Base-by-base conservation (phyloP, 2,113 vertebrate species). In the Morone chrysops region DNA sequence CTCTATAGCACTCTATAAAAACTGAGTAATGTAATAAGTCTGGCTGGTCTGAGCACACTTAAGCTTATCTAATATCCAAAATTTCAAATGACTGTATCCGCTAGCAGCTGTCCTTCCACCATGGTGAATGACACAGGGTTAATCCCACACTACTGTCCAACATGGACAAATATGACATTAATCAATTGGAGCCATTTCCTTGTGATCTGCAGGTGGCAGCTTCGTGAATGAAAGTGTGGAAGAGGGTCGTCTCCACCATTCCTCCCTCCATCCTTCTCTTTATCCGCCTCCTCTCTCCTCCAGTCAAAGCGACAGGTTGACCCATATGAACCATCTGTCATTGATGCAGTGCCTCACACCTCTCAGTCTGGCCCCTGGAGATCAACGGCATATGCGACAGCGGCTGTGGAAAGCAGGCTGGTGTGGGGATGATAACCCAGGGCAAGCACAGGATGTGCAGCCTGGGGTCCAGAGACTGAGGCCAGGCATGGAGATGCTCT, bases 311-410 rank as follows among this genome's bases (percentile, higher is more conserved):
- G 40, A 78, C 86, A 88, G 85, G 89, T 85, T 92, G 91, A 94
- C 93, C 92, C 86, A 86, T 75, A 86, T 90, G 92, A 91, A 90
- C 87, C 90, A 92, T 93, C 92, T 93, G 93, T 91, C 92, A 85
- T 61, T 81, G 72, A 84, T 79, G 78, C 73, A 51, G 82, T 17
- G 74, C 69, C 74, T 90, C 89, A 82, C 84, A 88, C 83, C 86
- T 84, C 88, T 89, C 78, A 84, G 88, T 81, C 65, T 22, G 70
- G 71, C 68, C 84, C 62, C 72, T 59, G 54, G 85, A 90, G 89
- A 91, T 88, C 80, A 82, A 48, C 11, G 12, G 80, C 92, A 93
- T 90, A 90, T 90, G 92, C 69, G 81, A 8, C 25, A 7, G 18
- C 87, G 81, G 81, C 82, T 84, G 80, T 72, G 56, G 66, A 77